Percentiles rank a stretch among this genome's conserved stretches.
phyloP scores from a whole-genome alignment of 1,140 invertebrate genomes.

The Bicyclus anynana region DNA sequence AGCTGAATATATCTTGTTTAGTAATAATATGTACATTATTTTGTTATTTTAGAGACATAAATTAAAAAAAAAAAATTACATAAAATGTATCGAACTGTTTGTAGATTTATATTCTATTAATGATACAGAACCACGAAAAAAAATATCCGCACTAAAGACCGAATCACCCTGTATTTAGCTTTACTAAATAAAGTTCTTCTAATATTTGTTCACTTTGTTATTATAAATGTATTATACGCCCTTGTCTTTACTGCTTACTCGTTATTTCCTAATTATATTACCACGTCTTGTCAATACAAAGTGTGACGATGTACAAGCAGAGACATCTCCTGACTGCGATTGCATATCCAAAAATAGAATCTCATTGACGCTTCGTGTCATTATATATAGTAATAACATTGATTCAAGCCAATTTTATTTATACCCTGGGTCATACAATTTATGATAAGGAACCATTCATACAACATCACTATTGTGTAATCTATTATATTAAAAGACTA shows the following conservation, averaged over 20 bases:
- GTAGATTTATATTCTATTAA: no score
- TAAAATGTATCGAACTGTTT: no score
- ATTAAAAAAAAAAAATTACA: no score
- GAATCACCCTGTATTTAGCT: no score
- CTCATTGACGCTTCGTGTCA: conserved; percentile 6
- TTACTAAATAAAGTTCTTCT: not conserved
- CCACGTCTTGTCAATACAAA: not conserved
- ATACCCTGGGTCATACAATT: not conserved
- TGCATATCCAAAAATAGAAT: conserved; percentile 2
- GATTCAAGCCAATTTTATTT: conserved; percentile 13
- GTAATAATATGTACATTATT: no score
- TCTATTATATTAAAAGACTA: no score
- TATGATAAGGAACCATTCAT: not conserved
- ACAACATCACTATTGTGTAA: not conserved
- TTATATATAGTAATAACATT: conserved; percentile 1
- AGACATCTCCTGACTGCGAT: not conserved
- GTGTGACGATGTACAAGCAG: not conserved
- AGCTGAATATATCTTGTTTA: no score
- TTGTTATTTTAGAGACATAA: no score
- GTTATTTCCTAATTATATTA: not conserved
- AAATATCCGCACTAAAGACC: no score
- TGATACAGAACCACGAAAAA: no score
- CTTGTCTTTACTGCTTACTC: not conserved
- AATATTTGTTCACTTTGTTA: not conserved
- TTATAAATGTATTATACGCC: not conserved